These are phyloP conservation scores for Pseudomyrmex concolor DNA, from an alignment of 1,140 invertebrate species.

Conservation along the genomic window DNA sequence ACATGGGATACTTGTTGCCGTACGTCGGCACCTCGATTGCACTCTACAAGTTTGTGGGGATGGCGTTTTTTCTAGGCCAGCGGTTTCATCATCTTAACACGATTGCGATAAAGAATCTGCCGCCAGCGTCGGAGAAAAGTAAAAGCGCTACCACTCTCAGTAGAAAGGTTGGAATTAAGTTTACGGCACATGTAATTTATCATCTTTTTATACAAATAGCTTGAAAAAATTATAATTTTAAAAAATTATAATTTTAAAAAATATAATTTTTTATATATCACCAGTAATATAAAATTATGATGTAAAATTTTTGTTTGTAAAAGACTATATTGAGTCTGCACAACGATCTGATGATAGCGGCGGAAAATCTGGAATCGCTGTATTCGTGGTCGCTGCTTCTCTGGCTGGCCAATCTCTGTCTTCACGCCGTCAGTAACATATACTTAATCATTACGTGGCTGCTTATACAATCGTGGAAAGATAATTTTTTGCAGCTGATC, in stretches of 20 bases:
- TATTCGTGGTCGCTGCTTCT: constrained; percentile 77
- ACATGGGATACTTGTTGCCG: constrained; percentile 75
- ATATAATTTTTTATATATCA: background rate
- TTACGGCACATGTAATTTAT: background rate
- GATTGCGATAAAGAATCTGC: constrained; percentile 62
- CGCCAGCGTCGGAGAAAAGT: constrained; percentile 1
- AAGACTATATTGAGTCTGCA: constrained; percentile 79
- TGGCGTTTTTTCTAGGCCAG: constrained; percentile 74
- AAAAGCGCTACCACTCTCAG: constrained; percentile 48
- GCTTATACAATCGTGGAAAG: background rate
- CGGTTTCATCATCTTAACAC: constrained; percentile 78
- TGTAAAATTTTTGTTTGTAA: background rate
- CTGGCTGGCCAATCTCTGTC: constrained; percentile 76
- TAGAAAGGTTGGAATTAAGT: constrained; percentile 37
- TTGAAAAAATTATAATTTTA: too few relatives aligned
- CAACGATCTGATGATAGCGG: constrained; percentile 74
- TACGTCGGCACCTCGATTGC: constrained; percentile 74
- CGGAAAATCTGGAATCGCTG: constrained; percentile 71
- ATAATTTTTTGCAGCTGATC: constrained; percentile 53
- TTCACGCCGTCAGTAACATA: constrained; percentile 75
- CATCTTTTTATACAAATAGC: too few relatives aligned
- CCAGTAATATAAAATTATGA: background rate
- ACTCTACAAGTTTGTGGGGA: constrained; percentile 76
- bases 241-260: too few relatives aligned
- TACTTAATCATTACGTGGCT: constrained; percentile 74